These are phyloP conservation scores for Cantharis rustica DNA, from an alignment of 2,888 invertebrate genomes.

Conservation along the genomic window DNA sequence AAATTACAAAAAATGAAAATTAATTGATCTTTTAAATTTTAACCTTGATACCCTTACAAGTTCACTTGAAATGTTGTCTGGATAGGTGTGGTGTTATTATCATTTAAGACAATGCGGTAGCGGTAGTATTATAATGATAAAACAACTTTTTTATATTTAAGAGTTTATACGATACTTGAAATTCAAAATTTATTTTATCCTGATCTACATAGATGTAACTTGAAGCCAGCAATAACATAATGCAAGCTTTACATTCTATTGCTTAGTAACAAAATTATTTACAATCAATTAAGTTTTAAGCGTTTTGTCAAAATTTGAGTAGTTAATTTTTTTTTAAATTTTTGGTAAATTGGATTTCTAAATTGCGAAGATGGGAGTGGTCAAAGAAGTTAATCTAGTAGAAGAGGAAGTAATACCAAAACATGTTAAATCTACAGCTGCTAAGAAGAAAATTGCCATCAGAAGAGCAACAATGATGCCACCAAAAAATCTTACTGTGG, in stretches of 20 bases:
- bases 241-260: neutral
- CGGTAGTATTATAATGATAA: constrained; percentile 9
- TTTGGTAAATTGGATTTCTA: neutral
- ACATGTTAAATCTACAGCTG: neutral
- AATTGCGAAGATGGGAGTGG: neutral
- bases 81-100: constrained; percentile 11
- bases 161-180: neutral
- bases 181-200: neutral
- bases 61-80: constrained; percentile 14
- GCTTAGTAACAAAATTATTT: neutral
- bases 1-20: constrained; percentile 13
- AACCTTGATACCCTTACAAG: constrained; percentile 26
- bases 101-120: constrained; percentile 22
- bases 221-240: no score
- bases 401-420: neutral
- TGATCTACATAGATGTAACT: no score
- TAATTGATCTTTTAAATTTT: constrained; percentile 5
- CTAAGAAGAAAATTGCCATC: neutral
- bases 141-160: constrained; percentile 8
- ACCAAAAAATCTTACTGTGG: neutral
- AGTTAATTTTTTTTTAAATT: neutral
- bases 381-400: neutral
- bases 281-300: neutral
- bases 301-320: neutral
- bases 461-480: constrained; percentile 15